phyloP scores from a whole-genome alignment of 1,140 invertebrate species.

The Drosophila pandora region DNA sequence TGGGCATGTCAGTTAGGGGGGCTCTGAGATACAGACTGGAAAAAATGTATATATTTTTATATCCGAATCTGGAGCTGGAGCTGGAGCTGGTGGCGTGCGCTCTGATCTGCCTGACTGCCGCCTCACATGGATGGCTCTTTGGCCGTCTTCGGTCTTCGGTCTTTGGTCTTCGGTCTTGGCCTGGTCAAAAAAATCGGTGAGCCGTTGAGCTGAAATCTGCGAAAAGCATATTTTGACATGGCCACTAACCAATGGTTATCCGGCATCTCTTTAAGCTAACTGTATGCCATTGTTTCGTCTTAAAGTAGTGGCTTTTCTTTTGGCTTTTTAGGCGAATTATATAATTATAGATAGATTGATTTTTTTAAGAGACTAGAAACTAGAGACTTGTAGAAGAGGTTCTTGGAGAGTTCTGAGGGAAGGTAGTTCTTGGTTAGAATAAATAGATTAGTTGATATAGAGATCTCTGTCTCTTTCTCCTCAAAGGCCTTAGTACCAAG shows the following conservation, averaged over 20 bases:
- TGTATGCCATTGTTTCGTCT: neutral
- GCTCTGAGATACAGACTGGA: constrained; percentile 14
- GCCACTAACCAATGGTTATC: constrained; percentile 12
- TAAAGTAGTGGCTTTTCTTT: neutral
- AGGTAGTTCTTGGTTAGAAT: too few relatives aligned
- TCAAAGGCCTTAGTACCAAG: neutral
- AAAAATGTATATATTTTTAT: neutral
- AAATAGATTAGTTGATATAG: too few relatives aligned
- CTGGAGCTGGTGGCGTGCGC: constrained; percentile 74
- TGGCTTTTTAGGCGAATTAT: neutral
- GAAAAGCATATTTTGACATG: constrained; percentile 47
- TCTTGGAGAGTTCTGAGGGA: too few relatives aligned
- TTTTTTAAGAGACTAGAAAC: too few relatives aligned
- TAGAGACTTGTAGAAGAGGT: too few relatives aligned
- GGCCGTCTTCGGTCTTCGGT: constrained; percentile 4
- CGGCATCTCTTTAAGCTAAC: neutral
- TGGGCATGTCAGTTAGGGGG: constrained; percentile 37
- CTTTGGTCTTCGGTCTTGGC: constrained; percentile 25
- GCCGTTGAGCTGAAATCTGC: constrained; percentile 35
- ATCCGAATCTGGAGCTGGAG: constrained; percentile 27
- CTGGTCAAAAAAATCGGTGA: constrained; percentile 58
- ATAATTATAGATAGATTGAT: neutral
- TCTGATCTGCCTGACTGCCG: constrained; percentile 78
- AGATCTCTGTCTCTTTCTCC: neutral
- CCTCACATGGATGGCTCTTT: constrained; percentile 42